Base-by-base conservation (phyloP, 2,888 invertebrate species). In the Bimastos eiseni region DNA sequence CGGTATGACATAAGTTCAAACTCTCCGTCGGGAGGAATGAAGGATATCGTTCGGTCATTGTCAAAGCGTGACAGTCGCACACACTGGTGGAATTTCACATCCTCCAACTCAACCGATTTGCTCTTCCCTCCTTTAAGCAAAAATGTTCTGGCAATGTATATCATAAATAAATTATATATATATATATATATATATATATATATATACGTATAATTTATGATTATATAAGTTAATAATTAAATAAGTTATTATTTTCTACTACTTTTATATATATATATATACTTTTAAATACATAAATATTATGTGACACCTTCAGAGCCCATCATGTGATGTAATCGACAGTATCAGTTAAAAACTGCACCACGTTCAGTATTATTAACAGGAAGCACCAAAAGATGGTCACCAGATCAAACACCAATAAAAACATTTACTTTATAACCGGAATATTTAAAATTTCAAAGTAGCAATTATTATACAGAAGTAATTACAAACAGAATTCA, bases 1-100 rank as follows among this genome's bases (percentile, higher is more conserved):
- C 99, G 96, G 95, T 99, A 99, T 0, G 98, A 98, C 99, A 99
- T 99, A 91, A 99, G 96, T 95, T 99, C 99, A 96, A 99, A 99
- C 95, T 99, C 99, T 34, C 99, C 99, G 96, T 99, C 99, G 0
- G 99, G 99, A 91, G 99, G 99, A 94, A 99, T 98, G 95, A 99
- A 99, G 0, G 98, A 98, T 93, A 99, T 99, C 0, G 99, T 99
- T 91, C 99, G 96, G 95, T 99, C 99, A 95, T 99, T 99, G 95
- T 99, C 99, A 95, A 99, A 99, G 92, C 99, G 96, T 0, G 99
- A 99, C 92, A 99, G 95, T 92, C 99, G 96, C 0, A 99, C 99
- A 95, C 99, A 99, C 94, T 99, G 99, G 95, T 99, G 99, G 94
- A 99, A 99, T 95, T 99, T 99, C 0, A 99, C 98, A 96, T 99